Conservation (phyloP, 2,113 vertebrate genomes). For the Microcebus jonahi region DNA sequence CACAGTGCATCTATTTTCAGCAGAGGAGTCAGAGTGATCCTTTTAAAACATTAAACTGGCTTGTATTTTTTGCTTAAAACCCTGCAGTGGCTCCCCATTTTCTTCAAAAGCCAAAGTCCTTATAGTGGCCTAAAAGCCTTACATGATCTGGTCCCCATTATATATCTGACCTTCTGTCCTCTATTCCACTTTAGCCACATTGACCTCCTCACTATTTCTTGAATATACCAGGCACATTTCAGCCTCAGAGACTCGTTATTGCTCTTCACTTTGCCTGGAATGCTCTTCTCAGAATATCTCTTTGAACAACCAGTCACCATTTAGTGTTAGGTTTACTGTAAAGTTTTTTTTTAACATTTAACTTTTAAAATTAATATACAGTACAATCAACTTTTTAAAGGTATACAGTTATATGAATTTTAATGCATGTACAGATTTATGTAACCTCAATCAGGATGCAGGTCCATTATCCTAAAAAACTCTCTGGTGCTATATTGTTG, state of each 20-base stretch:
- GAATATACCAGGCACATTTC: neutral
- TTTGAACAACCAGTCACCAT: neutral
- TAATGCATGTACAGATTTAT: neutral
- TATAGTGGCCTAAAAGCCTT: neutral
- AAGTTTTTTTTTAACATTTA: neutral
- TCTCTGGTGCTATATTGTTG: neutral
- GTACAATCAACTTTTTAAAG: neutral
- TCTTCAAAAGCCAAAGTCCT: neutral
- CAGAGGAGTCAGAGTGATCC: neutral
- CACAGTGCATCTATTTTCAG: neutral
- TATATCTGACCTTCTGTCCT: neutral
- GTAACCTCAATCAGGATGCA: neutral
- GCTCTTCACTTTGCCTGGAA: neutral
- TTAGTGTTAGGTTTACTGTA: slow-evolving; percentile 17
- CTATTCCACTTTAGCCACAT: neutral
- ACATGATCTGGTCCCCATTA: neutral
- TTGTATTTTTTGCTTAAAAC: neutral
- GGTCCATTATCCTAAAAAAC: neutral
- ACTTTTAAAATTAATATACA: neutral
- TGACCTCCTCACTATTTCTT: neutral
- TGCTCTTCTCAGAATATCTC: neutral
- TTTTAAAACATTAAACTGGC: slow-evolving; percentile 8
- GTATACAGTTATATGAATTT: neutral
- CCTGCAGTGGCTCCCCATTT: neutral
- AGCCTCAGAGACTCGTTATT: neutral